A percentile compares a stretch with the other conserved stretches of the same genome.
These are phyloP conservation scores for Zaprionus lachaisei DNA, from an alignment of 1,140 invertebrate species.

Conservation along the genomic window DNA sequence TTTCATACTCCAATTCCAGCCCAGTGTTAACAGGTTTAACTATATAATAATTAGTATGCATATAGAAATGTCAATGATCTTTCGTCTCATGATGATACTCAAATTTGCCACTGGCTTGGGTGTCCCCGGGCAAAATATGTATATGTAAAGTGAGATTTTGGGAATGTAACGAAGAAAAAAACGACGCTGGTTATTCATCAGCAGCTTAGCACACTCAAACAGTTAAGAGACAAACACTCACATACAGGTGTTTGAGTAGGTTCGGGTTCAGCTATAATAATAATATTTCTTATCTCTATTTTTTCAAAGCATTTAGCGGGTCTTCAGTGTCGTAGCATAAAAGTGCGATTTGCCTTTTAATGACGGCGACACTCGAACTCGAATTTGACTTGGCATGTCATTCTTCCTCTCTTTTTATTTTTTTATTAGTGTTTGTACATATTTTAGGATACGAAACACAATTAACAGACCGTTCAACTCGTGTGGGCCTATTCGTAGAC, in stretches of 20 bases:
- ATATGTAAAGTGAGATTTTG: slow-evolving; percentile 6
- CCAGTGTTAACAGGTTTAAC: slow-evolving; percentile 3
- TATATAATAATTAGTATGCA: slow-evolving; percentile 54
- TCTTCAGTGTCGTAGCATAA: slow-evolving; percentile 48
- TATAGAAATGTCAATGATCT: slow-evolving; percentile 56
- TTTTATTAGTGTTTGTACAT: slow-evolving; percentile 13
- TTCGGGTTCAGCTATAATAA: slow-evolving; percentile 53
- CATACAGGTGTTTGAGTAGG: slow-evolving; percentile 22
- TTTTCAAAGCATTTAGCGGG: slow-evolving; percentile 69
- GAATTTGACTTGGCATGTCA: slow-evolving; percentile 39
- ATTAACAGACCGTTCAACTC: slow-evolving; percentile 70
- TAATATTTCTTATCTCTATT: slow-evolving; percentile 48
- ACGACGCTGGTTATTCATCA: slow-evolving; percentile 8
- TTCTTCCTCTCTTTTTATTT: slow-evolving; percentile 21
- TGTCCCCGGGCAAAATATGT: slow-evolving; percentile 1
- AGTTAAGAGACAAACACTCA: neutral
- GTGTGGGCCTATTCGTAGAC: slow-evolving; percentile 37
- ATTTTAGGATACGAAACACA: slow-evolving; percentile 12
- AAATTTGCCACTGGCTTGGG: slow-evolving; percentile 16
- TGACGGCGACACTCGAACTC: slow-evolving; percentile 26
- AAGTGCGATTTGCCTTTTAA: slow-evolving; percentile 47
- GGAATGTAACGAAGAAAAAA: slow-evolving; percentile 14
- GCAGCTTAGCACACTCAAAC: neutral
- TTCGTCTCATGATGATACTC: slow-evolving; percentile 29
- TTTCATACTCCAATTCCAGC: neutral